Base-by-base conservation (phyloP, 2,797 vertebrate species). In the Tragelaphus eurycerus region DNA sequence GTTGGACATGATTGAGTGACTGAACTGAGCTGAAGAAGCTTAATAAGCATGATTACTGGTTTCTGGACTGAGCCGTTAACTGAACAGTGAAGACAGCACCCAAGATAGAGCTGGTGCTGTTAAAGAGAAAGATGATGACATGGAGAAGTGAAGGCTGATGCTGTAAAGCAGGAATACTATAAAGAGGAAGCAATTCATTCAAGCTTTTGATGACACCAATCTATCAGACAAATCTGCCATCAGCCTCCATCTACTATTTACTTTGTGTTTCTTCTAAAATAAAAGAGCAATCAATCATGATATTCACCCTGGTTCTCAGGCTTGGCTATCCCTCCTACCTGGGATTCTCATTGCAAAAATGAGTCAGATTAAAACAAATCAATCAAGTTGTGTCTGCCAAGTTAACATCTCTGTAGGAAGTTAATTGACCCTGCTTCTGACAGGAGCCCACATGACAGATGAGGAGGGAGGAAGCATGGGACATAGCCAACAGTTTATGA, bases 361-460 rank as follows among this genome's bases (percentile, higher is more conserved):
- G 34, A 60, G 90, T 88, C 85, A 94, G 78, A 91, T 89, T 96
- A 81, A 97, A 97, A 96, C 55, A 96, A 97, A 97, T 95, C 98
- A 97, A 97, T 98, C 96, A 98, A 50, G 96, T 90, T 97, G 62
- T 96, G 89, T 90, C 97, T 97, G 95, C 90, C 96, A 97, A 89
- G 93, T 89, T 87, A 97, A 95, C 84, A 89, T 96, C 97, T 97
- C 93, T 95, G 95, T 89, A 94, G 93, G 94, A 98, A 98, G 97
- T 97, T 97, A 98, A 97, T 97, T 98, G 98, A 98, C 94, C 95
- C 88, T 89, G 48, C 83, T 93, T 96, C 95, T 96, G 87, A 96
- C 84, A 82, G 62, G 79, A 96, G 93, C 81, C 86, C 14, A 29
- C 48, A 92, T 92, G 96, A 98, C 96, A 97, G 96, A 98, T 97